Evolutionary conservation across 2,888 invertebrate genomes (phyloP).

Genomic region (Nudaria mundana): DNA sequence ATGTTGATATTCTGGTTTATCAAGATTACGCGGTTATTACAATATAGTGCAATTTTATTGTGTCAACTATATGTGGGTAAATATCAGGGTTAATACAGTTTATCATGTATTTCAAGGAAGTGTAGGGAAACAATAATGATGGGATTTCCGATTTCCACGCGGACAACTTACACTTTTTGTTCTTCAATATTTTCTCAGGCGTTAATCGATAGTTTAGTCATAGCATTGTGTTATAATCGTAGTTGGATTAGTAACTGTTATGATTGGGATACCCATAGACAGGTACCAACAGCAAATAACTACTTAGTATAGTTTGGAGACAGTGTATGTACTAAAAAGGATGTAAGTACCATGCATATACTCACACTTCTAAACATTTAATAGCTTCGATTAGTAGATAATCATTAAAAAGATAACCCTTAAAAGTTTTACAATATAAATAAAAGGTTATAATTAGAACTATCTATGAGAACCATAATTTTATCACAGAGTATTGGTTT

Average conservation of each 20-base stretch:
- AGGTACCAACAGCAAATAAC: too few species aligned
- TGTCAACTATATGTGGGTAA: slow-evolving; percentile 37
- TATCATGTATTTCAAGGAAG: slow-evolving; percentile 55
- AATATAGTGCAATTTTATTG: slow-evolving; percentile 60
- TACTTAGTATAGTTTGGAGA: too few species aligned
- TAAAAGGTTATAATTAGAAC: too few species aligned
- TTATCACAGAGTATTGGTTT: too few species aligned
- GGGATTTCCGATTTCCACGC: slow-evolving; percentile 76
- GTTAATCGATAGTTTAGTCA: slow-evolving; percentile 49
- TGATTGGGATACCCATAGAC: too few species aligned
- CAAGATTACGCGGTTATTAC: slow-evolving; percentile 55
- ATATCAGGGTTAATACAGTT: slow-evolving; percentile 32
- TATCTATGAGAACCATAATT: too few species aligned
- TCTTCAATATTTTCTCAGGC: slow-evolving; percentile 59
- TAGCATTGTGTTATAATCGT: slow-evolving; percentile 37
- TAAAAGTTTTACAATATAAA: too few species aligned
- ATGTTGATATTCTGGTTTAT: slow-evolving; percentile 66
- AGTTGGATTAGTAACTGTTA: slow-evolving; percentile 12
- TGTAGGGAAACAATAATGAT: slow-evolving; percentile 62
- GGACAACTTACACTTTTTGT: slow-evolving; percentile 55
- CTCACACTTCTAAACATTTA: too few species aligned
- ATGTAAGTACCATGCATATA: too few species aligned
- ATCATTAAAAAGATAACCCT: too few species aligned
- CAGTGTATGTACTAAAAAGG: too few species aligned
- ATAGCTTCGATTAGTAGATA: too few species aligned